Evolutionary conservation across 2,113 vertebrate species (phyloP).

Genomic region (Sander vitreus): DNA sequence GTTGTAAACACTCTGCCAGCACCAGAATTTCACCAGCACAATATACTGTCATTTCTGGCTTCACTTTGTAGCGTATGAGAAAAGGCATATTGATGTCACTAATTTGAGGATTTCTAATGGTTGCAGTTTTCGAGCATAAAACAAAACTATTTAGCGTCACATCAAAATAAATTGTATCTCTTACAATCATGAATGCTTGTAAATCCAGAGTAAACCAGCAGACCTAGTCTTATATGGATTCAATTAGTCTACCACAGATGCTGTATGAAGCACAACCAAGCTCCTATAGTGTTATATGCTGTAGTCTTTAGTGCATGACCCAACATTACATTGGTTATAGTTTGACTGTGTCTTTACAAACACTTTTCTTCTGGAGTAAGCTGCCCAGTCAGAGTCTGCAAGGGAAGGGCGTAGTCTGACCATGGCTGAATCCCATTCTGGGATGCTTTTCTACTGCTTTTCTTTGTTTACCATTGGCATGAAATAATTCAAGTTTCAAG

Average conservation of each 20-base stretch:
- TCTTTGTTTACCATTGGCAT: neutral
- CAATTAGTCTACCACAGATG: neutral
- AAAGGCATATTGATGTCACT: neutral
- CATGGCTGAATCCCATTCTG: neutral
- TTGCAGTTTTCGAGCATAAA: neutral
- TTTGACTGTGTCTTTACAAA: neutral
- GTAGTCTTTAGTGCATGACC: no score
- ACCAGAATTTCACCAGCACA: slow-evolving; percentile 1
- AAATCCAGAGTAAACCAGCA: neutral
- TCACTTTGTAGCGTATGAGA: neutral
- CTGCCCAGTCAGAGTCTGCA: neutral
- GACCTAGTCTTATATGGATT: neutral
- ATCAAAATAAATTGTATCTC: neutral
- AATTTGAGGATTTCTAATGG: neutral
- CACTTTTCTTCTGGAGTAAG: neutral
- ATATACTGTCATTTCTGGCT: neutral
- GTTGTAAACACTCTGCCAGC: neutral
- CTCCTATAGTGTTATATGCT: neutral
- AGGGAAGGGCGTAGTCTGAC: neutral
- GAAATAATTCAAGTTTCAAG: neutral
- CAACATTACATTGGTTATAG: neutral
- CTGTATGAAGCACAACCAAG: neutral
- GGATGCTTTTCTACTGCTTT: neutral
- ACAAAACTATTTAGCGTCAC: neutral
- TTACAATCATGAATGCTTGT: neutral